phyloP scores from a whole-genome alignment of 1,140 invertebrate species.

The Rhyzopertha dominica region DNA sequence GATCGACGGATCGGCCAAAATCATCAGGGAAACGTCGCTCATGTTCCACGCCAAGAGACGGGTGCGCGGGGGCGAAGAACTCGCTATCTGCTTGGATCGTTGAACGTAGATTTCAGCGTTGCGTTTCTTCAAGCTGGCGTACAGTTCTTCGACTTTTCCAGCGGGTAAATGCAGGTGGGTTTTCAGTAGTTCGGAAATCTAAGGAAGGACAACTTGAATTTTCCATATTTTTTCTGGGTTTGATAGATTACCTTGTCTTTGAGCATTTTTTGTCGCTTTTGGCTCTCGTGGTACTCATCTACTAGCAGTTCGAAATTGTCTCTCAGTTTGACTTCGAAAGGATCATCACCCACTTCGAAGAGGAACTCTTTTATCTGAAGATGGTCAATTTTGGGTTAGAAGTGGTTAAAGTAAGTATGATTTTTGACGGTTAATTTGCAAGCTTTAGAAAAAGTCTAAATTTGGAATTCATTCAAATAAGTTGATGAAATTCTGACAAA shows the following conservation, averaged over 20 bases:
- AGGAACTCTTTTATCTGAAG: conserved; percentile 71
- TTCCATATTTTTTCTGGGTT: conserved; percentile 11
- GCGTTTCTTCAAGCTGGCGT: conserved; percentile 77
- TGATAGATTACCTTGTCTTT: conserved; percentile 71
- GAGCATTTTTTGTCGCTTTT: conserved; percentile 85
- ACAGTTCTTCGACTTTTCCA: conserved; percentile 84
- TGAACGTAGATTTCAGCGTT: conserved; percentile 95
- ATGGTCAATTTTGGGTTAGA: too few species aligned
- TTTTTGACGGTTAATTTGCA: too few species aligned
- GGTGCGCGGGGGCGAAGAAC: conserved; percentile 64
- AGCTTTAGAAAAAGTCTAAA: too few species aligned
- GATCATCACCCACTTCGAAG: conserved; percentile 94
- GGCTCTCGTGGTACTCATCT: conserved; percentile 93
- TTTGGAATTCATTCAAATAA: too few species aligned
- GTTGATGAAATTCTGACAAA: too few species aligned
- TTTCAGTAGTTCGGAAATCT: conserved; percentile 67
- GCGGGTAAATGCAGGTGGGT: conserved; percentile 77
- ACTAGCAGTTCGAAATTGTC: conserved; percentile 95
- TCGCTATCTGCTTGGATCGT: conserved; percentile 76
- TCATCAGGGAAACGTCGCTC: conserved; percentile 60
- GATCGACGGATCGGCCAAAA: conserved; percentile 80
- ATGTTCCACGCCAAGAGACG: conserved; percentile 77
- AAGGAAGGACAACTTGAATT: conserved; percentile 28
- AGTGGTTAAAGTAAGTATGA: too few species aligned
- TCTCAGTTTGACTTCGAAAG: conserved; percentile 93